phyloP scores from a whole-genome alignment of 2,113 vertebrate genomes.

The Callithrix jacchus region DNA sequence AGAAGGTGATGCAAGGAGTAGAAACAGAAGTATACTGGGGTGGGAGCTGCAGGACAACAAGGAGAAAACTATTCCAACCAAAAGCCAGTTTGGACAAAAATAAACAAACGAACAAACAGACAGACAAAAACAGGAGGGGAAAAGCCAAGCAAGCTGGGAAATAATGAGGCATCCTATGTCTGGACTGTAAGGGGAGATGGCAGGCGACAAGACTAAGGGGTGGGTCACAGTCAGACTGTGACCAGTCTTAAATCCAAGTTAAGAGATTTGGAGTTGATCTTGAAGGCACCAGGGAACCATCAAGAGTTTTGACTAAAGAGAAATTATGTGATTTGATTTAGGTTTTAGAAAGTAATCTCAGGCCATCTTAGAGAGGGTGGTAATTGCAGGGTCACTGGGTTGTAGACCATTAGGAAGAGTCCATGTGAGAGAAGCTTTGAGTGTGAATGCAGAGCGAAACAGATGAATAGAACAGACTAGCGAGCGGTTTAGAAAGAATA shows the following conservation, averaged over 20 bases:
- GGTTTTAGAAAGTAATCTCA: conserved; percentile 40
- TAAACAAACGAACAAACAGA: background rate
- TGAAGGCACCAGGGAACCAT: background rate
- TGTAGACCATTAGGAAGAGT: background rate
- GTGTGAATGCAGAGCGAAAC: background rate
- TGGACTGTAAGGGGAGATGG: background rate
- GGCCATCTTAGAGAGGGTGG: background rate
- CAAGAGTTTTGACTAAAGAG: conserved; percentile 24
- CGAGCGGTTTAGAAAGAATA: background rate
- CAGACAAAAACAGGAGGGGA: background rate
- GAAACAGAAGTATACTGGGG: background rate
- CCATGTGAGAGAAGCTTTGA: background rate
- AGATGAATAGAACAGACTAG: background rate
- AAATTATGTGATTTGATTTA: conserved; percentile 10
- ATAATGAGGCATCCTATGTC: background rate
- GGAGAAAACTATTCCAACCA: background rate
- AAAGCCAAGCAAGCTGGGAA: conserved; percentile 2
- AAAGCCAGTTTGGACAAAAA: conserved; percentile 15
- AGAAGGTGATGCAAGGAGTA: conserved; percentile 33
- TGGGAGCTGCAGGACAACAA: background rate
- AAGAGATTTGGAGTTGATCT: conserved; percentile 10
- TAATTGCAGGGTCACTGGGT: background rate
- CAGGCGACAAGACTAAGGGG: background rate
- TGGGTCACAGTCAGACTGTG: background rate
- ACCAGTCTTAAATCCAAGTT: background rate